A percentile compares a stretch with the other conserved stretches of the same genome.
These are phyloP conservation scores for Chrysolina haemoptera DNA, from an alignment of 2,888 invertebrate species.

Conservation along the genomic window DNA sequence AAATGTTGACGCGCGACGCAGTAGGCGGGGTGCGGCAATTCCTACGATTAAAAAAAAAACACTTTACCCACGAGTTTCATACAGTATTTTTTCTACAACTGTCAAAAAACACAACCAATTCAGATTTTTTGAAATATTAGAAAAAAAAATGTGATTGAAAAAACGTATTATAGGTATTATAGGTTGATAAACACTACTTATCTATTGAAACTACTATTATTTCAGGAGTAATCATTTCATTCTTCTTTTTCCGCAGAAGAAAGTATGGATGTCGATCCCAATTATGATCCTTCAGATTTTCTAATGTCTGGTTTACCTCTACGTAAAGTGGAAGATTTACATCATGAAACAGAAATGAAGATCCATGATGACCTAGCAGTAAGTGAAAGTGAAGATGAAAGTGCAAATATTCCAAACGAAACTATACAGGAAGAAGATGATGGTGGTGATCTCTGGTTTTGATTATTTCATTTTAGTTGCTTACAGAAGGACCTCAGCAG, in stretches of 20 bases:
- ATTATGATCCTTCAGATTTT: conserved; percentile 91
- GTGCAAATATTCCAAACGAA: conserved; percentile 49
- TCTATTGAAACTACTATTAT: no score
- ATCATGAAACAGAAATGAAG: conserved; percentile 71
- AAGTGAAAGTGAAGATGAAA: conserved; percentile 84
- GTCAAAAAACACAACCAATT: no score
- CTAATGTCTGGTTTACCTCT: conserved; percentile 72
- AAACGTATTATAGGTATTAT: no score
- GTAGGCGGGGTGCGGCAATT: no score
- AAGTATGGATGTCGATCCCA: conserved; percentile 84
- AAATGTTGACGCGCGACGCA: no score
- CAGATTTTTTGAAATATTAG: no score
- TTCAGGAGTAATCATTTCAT: no score
- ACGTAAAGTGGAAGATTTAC: conserved; percentile 59
- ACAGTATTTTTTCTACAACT: no score
- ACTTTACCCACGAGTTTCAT: no score
- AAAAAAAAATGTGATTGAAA: no score
- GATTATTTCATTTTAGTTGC: conserved; percentile 51
- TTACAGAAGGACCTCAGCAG: neutral
- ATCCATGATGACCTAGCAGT: conserved; percentile 84
- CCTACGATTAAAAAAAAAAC: no score
- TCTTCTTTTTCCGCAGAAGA: conserved; percentile 72
- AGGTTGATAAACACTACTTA: no score
- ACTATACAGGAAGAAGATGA: conserved; percentile 69
- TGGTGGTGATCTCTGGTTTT: conserved; percentile 76